These are phyloP conservation scores for Triplophysa tibetana DNA, from an alignment of 2,113 vertebrate species.

Conservation along the genomic window DNA sequence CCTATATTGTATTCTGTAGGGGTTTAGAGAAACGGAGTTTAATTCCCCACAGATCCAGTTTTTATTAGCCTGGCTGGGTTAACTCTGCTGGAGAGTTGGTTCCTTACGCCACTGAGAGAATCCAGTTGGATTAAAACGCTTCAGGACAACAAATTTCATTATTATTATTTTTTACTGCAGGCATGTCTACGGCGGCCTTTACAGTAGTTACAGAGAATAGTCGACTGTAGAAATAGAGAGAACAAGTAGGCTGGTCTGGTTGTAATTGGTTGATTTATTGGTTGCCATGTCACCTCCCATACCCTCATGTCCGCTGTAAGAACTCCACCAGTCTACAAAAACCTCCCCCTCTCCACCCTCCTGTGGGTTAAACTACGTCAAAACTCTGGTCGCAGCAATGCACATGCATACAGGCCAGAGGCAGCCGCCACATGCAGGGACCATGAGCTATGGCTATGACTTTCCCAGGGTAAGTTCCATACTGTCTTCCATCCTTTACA, in stretches of 20 bases:
- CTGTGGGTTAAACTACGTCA: constrained; percentile 14
- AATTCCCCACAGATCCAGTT: constrained; percentile 64
- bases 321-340: constrained; percentile 43
- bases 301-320: constrained; percentile 63
- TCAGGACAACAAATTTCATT: not conserved
- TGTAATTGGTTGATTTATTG: constrained; percentile 36
- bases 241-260: constrained; percentile 27
- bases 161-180: not conserved
- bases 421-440: constrained; percentile 27
- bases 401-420: constrained; percentile 24
- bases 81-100: constrained; percentile 32
- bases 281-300: constrained; percentile 27
- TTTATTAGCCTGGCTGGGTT: constrained; percentile 56
- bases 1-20: constrained; percentile 62
- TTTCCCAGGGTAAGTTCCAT: constrained; percentile 44
- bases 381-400: constrained; percentile 25
- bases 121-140: constrained; percentile 24
- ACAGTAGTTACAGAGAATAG: not conserved
- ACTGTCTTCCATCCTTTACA: not conserved
- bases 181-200: not conserved
- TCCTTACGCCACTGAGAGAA: constrained; percentile 30
- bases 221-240: constrained; percentile 5
- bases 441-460: constrained; percentile 42
- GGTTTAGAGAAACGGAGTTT: constrained; percentile 63
- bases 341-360: constrained; percentile 25